Evolutionary conservation across 2,113 vertebrate species (phyloP).

Genomic region (Nibea coibor): DNA sequence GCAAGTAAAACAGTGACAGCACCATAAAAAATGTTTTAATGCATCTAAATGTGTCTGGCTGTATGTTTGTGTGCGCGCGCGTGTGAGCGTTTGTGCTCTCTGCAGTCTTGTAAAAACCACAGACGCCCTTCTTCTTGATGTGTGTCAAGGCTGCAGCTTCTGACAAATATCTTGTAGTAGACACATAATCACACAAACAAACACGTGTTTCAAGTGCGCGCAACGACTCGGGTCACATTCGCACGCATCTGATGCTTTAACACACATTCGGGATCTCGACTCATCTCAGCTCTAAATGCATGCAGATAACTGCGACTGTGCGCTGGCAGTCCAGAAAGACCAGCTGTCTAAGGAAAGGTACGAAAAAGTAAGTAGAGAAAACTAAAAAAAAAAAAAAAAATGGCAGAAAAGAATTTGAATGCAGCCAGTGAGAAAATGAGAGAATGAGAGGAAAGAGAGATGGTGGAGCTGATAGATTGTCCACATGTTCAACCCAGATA

Average conservation of each 20-base stretch:
- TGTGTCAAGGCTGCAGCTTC: conserved; percentile 13
- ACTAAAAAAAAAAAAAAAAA: background rate
- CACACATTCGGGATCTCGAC: conserved; percentile 1
- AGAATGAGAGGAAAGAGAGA: conserved; percentile 49
- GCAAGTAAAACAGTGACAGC: conserved; percentile 38
- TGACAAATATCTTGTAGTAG: conserved; percentile 23
- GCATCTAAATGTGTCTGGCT: conserved; percentile 1
- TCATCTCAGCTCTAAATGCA: background rate
- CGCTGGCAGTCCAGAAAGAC: background rate
- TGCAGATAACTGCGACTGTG: background rate
- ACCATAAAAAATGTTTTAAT: background rate
- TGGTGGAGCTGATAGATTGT: conserved; percentile 71
- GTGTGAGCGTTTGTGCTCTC: conserved; percentile 3
- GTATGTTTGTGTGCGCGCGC: conserved; percentile 2
- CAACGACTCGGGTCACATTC: background rate
- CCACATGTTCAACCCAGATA: conserved; percentile 74
- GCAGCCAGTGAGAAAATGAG: conserved; percentile 29
- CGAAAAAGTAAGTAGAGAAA: conserved; percentile 17
- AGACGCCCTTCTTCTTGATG: conserved; percentile 19
- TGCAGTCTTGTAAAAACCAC: conserved; percentile 33
- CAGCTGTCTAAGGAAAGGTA: conserved; percentile 24
- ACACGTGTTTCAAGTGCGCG: background rate
- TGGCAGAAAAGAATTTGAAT: conserved; percentile 12
- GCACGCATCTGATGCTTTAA: conserved; percentile 3
- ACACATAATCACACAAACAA: conserved; percentile 24